These are phyloP conservation scores for Bombus fervidus DNA, from an alignment of 1,140 invertebrate genomes.

Conservation along the genomic window DNA sequence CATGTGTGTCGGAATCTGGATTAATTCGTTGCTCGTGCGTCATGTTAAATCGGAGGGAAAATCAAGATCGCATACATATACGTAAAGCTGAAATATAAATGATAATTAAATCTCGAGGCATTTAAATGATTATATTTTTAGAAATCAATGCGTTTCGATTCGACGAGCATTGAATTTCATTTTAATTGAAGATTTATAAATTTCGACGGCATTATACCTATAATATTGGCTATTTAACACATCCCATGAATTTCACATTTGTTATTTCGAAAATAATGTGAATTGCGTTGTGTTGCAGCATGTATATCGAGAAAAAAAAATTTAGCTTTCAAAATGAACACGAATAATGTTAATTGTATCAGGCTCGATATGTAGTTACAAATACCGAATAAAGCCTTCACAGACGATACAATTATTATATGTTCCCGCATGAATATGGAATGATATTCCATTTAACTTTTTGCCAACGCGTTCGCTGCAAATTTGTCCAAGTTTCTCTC, in stretches of 20 bases:
- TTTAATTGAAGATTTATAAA: background rate
- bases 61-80: background rate
- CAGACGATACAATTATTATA: background rate
- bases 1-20: background rate
- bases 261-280: too few relatives aligned
- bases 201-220: background rate
- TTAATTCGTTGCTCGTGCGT: background rate
- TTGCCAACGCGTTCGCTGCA: background rate
- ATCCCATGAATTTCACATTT: too few relatives aligned
- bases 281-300: too few relatives aligned
- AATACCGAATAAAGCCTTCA: background rate
- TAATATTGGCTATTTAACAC: background rate
- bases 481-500: background rate
- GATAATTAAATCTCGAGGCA: too few relatives aligned
- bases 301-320: too few relatives aligned
- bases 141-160: background rate
- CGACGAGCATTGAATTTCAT: background rate
- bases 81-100: background rate
- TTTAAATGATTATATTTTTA: background rate
- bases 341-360: background rate
- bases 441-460: constrained; percentile 19
- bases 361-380: background rate
- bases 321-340: too few relatives aligned
- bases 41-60: background rate
- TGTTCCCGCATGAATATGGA: background rate